Evolutionary conservation across 1,140 invertebrate species (phyloP), one percentile per base, ranked within the genome.

Genomic region (Drosophila ohnishii): DNA sequence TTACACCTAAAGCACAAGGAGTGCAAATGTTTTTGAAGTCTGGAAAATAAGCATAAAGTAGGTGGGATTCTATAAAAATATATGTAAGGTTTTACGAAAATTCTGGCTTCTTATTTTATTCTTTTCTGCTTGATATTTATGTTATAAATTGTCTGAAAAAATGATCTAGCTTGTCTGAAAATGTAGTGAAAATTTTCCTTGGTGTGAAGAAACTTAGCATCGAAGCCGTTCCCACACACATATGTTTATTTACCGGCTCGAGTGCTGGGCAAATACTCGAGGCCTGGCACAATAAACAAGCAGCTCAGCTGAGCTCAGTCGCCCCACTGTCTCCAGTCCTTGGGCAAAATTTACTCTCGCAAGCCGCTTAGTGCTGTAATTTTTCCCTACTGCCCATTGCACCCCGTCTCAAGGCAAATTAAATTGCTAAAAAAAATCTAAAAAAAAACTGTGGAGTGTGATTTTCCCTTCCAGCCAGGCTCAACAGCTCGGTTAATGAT

Each of bases 221-320:
- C 32, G 19, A 53, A 53, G 32, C 51, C 16, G 39, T 42, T 32
- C 53, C 16, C 55, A 73, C 71, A 73, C 71, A 79, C 71, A 79
- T 86, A 83, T 87, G 79, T 67, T 76, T 70, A 79, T 83, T 79
- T 86, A 66, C 44, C 35, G 72, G 47, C 51, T 19, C 53, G 42
- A 85, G 81, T 66, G 82, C 61, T 75, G 48, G 47, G 50, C 63
- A 82, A 86, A 86, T 73, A 82, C 78, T 75, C 55, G 56, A 87
- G 62, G 82, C 58, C 32, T 25, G 47, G 58, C 60, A 86, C 62
- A 61, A 78, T 87, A 75, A 79, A 87, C 75, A 82, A 75, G 59
- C 69, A 67, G 80, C 61, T 78, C 67, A 57, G 69, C 58, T 50
- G 25, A 50, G 60, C 62, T 60, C 51, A 42, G 44, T 32, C 57